These are phyloP conservation scores for Iselma pallidipennis DNA, from an alignment of 2,888 invertebrate genomes.

Conservation along the genomic window DNA sequence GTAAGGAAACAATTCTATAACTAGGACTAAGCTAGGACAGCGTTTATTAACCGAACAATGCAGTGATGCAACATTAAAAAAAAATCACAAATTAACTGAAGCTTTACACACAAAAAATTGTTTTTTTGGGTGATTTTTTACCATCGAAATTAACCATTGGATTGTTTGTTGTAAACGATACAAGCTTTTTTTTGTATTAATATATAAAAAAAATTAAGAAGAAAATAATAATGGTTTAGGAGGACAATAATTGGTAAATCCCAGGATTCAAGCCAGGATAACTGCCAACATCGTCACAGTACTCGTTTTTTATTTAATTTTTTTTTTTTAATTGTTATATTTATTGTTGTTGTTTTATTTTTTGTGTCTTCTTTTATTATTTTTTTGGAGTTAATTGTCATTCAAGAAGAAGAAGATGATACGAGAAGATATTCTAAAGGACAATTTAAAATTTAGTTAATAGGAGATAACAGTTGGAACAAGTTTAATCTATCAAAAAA, in stretches of 20 bases:
- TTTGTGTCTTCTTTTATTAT: too few species aligned
- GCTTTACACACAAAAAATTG: constrained; percentile 12
- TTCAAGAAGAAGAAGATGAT: constrained; percentile 10
- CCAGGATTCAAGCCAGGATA: constrained; percentile 26
- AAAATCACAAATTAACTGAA: constrained; percentile 46
- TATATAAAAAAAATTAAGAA: constrained; percentile 8
- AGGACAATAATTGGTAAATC: constrained; percentile 50
- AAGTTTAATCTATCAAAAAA: background rate
- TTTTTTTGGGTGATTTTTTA: constrained; percentile 39
- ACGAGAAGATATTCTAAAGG: constrained; percentile 35
- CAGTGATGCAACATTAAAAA: constrained; percentile 41
- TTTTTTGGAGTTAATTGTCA: too few species aligned
- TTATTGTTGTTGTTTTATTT: constrained; percentile 11
- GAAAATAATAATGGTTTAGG: constrained; percentile 39
- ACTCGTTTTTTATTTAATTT: constrained; percentile 4
- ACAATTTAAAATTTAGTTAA: constrained; percentile 1
- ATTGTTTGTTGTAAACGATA: constrained; percentile 38
- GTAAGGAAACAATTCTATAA: constrained; percentile 66
- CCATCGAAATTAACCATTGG: constrained; percentile 32
- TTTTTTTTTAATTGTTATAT: constrained; percentile 8
- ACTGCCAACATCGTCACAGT: constrained; percentile 29
- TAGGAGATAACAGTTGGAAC: background rate
- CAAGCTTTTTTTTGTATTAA: constrained; percentile 22
- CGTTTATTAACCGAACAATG: constrained; percentile 48
- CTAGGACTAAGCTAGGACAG: constrained; percentile 40